Percentiles rank a stretch among this genome's conserved stretches.
These are phyloP conservation scores for Melanophora roralis DNA, from an alignment of 2,888 invertebrate genomes.

Conservation along the genomic window DNA sequence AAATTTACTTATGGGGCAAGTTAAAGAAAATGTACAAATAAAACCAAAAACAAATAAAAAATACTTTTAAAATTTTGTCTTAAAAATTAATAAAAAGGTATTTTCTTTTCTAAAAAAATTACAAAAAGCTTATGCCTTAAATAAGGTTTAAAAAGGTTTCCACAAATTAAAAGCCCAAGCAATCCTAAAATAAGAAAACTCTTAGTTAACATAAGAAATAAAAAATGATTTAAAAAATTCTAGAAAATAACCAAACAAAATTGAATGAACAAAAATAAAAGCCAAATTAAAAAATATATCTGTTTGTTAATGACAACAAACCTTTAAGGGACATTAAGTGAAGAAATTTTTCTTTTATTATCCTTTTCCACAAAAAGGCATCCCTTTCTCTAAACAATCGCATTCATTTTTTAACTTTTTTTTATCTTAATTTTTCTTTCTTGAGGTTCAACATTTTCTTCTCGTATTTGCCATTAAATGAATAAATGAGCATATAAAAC, in stretches of 20 bases:
- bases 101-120: not conserved
- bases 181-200: conserved; percentile 14
- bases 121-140: not conserved
- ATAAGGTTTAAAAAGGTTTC: not conserved
- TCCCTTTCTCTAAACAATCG: not conserved
- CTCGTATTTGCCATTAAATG: conserved; percentile 74
- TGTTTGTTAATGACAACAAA: conserved; percentile 31
- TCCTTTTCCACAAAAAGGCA: not conserved
- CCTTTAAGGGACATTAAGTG: conserved; percentile 8
- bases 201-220: not conserved
- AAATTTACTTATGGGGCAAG: not conserved
- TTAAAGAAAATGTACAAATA: not conserved
- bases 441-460: conserved; percentile 38
- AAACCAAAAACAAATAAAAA: too few relatives aligned
- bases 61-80: too few relatives aligned
- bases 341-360: not conserved
- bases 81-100: not conserved
- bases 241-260: not conserved
- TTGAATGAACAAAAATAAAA: not conserved
- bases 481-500: conserved; percentile 76
- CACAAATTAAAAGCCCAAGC: not conserved
- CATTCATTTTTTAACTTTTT: not conserved
- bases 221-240: not conserved
- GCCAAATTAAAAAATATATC: conserved; percentile 29
- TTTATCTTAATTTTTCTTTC: not conserved